Conservation (phyloP, 1,140 invertebrate species). For the Ooceraea biroi region DNA sequence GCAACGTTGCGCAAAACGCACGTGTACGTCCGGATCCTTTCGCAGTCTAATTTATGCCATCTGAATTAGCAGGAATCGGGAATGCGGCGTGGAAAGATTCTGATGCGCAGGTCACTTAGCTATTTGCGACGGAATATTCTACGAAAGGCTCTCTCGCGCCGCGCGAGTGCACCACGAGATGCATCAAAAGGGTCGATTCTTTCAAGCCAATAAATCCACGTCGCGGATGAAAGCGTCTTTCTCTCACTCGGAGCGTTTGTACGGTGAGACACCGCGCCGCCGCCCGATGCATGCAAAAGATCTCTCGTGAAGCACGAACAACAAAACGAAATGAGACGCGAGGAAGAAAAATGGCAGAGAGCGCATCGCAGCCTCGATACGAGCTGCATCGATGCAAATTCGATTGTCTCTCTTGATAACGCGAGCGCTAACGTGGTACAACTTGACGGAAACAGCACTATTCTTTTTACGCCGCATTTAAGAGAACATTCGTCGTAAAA, state of each 20-base stretch:
- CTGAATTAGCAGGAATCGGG: conserved; percentile 62
- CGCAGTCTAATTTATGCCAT: conserved; percentile 44
- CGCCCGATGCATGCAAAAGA: conserved; percentile 14
- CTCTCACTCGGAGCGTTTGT: conserved; percentile 6
- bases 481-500: not conserved
- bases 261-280: not conserved
- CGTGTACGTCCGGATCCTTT: not conserved
- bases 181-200: conserved; percentile 69
- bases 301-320: conserved; percentile 22
- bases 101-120: not conserved
- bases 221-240: conserved; percentile 65
- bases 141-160: conserved; percentile 54
- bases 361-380: not conserved
- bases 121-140: conserved; percentile 39
- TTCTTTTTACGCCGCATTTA: not conserved
- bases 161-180: conserved; percentile 35
- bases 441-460: not conserved
- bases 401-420: conserved; percentile 20
- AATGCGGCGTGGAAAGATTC: conserved; percentile 25
- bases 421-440: not conserved
- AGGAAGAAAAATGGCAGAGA: conserved; percentile 20
- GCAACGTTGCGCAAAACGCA: conserved; percentile 15
- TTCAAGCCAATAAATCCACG: conserved; percentile 68
- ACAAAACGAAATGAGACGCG: conserved; percentile 59
- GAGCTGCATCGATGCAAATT: not conserved